A percentile compares a stretch with the other conserved stretches of the same genome.
These are phyloP conservation scores for Ectropis crepuscularia DNA, from an alignment of 2,888 invertebrate genomes.

Conservation along the genomic window DNA sequence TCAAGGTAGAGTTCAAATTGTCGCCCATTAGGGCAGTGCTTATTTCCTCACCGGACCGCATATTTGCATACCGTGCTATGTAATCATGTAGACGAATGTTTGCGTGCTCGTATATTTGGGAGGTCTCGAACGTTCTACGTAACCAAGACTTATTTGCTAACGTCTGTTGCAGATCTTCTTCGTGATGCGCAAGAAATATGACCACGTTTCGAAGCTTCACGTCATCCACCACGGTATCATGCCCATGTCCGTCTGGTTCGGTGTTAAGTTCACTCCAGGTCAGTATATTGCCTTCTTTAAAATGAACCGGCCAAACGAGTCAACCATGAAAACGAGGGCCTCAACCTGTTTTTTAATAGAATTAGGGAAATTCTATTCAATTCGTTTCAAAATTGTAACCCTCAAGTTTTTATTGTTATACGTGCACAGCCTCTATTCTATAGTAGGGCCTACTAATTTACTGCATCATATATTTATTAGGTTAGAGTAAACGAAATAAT, in stretches of 20 bases:
- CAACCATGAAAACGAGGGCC: background rate
- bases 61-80: conserved; percentile 18
- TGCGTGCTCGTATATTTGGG: conserved; percentile 6
- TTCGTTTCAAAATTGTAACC: background rate
- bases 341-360: no score
- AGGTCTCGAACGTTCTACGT: conserved; percentile 18
- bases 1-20: conserved; percentile 15
- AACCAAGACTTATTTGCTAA: conserved; percentile 2
- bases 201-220: conserved; percentile 95
- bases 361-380: background rate
- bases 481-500: no score
- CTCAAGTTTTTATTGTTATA: background rate
- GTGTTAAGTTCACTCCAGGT: conserved; percentile 95
- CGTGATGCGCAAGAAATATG: conserved; percentile 95
- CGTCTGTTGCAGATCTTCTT: conserved; percentile 90
- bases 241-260: conserved; percentile 97
- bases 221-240: conserved; percentile 98
- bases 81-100: conserved; percentile 5
- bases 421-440: no score
- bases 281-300: conserved; percentile 51
- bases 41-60: conserved; percentile 12
- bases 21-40: conserved; percentile 14
- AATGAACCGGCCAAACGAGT: background rate
- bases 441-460: no score
- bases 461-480: no score